Base-by-base conservation (phyloP, 2,888 invertebrate species). In the Hesperia comma region DNA sequence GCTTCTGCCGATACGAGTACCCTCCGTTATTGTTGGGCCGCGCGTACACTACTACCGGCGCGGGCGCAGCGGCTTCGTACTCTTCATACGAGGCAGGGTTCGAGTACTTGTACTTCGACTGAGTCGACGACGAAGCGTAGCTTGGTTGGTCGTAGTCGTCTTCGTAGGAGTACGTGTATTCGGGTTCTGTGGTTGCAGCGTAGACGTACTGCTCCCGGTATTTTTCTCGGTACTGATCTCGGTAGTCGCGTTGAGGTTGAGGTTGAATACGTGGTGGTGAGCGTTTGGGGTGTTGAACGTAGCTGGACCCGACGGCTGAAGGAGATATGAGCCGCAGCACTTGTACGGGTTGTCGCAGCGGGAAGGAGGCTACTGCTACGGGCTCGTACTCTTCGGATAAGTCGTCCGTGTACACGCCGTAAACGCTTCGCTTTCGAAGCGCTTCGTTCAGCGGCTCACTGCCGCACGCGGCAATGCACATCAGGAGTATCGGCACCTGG, bases 271-370 rank as follows among this genome's bases (percentile, higher is more conserved):
- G 81, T 60, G 74, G 71, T 37, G 77, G 77, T 63, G 49, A 54
- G 26, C 26, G 56, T 49, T 53, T 66, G 12, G 17, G 7, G 46
- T 58, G 66, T 7, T 51, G 56, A 17, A 53, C 51, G 56, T 3
- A 53, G 43, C 6, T 40, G 33, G 49, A n/a, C 6, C n/a, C 14
- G 15, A 79, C 74, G 21, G 82, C 80, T 37, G 81, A 70, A 12
- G 79, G 75, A 2, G 83, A 79, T 61, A 88, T 72, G 62, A 88
- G 74, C 67, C 81, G 87, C 57, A 88, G 72, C 63, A 88, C 79
- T 6, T 86, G 88, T 72, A 90, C 61, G 19, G 90, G 87, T 56
- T 81, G 72, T 76, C 86, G 86, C 68, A 90, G 79, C 19, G 90
- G 88, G 63, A 90, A 72, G 61, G 90, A 87, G 0, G 89, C 88